Base-by-base conservation (phyloP, 2,113 vertebrate species). In the Peromyscus maniculatus region DNA sequence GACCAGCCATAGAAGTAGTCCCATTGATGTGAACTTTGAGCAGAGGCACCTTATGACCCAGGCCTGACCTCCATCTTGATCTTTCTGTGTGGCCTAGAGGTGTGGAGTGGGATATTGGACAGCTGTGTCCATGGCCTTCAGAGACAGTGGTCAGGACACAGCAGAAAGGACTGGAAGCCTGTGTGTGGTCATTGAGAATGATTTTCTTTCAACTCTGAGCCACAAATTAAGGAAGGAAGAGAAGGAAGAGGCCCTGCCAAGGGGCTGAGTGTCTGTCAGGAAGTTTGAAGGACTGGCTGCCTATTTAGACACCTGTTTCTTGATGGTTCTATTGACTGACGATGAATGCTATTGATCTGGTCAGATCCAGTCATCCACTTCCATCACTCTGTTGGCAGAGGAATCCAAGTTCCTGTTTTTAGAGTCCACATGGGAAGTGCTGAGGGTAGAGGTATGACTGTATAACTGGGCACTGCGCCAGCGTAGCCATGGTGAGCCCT, bases 41-140 rank as follows among this genome's bases (percentile, higher is more conserved):
- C 16, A 46, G 57, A 75, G 8, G 13, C 43, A 5, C 55, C 79
- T n/a, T 11, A 1, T 57, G 71, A 21, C 28, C 43, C 86, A 72
- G 92, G 87, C 55, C 80, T 92, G 62, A 62, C 88, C 84, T 93
- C 89, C 64, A 59, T 49, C 91, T 52, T 83, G n/a, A 87, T 78
- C 91, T 69, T 91, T 93, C 57, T 15, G 39, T 15, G 46, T 7
- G 46, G 87, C 69, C 88, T 46, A 55, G 87, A 88, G 10, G 49
- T 64, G 36, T 16, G 43, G 31, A 43, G 24, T 31, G 11, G 49
- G 33, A 28, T 22, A 64, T 22, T 15, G 16, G 72, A 33, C 67
- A 91, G 15, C 83, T 4, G 3, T 4, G 5, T 0, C 21, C 36
- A 22, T 13, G 59, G 67, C 55, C 86, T 62, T 43, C 64, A 36